Conservation (phyloP, 2,113 vertebrate species). For the Indicator maculatus region DNA sequence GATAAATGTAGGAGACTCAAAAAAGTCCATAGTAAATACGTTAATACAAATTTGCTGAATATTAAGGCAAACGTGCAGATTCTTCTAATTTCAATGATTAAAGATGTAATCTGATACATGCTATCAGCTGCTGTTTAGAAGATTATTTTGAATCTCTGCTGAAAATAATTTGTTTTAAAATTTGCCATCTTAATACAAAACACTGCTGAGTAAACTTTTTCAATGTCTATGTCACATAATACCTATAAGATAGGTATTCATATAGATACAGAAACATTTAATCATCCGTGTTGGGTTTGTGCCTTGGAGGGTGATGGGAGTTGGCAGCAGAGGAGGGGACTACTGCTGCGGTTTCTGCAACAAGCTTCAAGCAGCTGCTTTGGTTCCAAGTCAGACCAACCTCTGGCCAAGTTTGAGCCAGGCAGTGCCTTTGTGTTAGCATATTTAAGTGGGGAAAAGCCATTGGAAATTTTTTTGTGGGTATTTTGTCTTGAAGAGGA, state of each 20-base stretch:
- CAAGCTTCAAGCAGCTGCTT: background rate
- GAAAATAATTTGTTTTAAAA: background rate
- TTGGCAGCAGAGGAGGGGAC: background rate
- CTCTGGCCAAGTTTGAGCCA: background rate
- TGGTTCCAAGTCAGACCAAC: background rate
- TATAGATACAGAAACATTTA: background rate
- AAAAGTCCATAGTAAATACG: background rate
- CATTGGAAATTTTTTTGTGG: background rate
- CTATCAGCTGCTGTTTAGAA: background rate
- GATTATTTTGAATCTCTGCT: background rate
- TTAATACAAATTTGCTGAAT: background rate
- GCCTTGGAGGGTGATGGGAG: background rate
- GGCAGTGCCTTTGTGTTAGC: background rate
- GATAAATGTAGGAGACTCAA: background rate
- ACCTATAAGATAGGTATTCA: background rate
- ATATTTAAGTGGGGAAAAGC: background rate
- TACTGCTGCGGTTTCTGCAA: background rate
- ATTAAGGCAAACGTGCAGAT: background rate
- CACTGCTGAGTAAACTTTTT: background rate
- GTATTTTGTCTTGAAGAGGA: background rate
- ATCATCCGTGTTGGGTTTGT: background rate
- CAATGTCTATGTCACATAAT: background rate
- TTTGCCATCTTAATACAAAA: background rate
- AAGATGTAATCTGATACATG: background rate
- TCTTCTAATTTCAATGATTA: background rate